Base-by-base conservation (phyloP, 2,888 invertebrate genomes). In the Heliothis peltigera region DNA sequence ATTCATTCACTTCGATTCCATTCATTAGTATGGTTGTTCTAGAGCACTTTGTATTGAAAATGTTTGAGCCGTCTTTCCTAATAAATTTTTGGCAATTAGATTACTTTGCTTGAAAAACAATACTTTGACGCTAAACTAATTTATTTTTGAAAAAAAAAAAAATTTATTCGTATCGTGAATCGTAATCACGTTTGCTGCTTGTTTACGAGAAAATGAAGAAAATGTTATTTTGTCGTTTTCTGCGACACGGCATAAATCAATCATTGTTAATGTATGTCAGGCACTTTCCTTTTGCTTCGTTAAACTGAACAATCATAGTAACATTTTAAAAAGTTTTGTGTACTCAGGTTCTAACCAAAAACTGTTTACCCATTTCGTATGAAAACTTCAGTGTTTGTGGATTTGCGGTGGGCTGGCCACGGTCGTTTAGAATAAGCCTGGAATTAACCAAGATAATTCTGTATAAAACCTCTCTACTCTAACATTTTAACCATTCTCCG, bases 21-120 rank as follows among this genome's bases (percentile, higher is more conserved):
- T 77, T 67, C 57, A 35, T n/a, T 35, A 58, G 67, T 68, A 42
- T 55, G 42, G 74, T 65, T 80, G 56, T 79, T 79, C 57, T 44
- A n/a, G 39, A 59, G 18, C n/a, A 35, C 15, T 68, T 62, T 12
- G 32, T 32, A 46, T 64, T 35, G 17, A 22, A 17, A 39, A 42
- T 65, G 10, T 22, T n/a, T 17, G n/a, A 15, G 25, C 17, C 6
- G 46, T 19, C 12, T 46, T 62, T 21, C 8, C n/a, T 44, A 55
- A 57, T 65, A 60, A 49, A 70, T 28, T 65, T 68, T 49, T 6
- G n/a, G 32, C 25, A 54, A 48, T 64, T 57, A 44, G 46, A 60
- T 54, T 46, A 54, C 44, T 6, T 44, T 66, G 15, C 12, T 44
- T 39, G 48, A 66, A 46, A 47, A 48, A 53, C 46, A 32, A 32